Base-by-base conservation (phyloP, 2,113 vertebrate species). In the Apaloderma vittatum region DNA sequence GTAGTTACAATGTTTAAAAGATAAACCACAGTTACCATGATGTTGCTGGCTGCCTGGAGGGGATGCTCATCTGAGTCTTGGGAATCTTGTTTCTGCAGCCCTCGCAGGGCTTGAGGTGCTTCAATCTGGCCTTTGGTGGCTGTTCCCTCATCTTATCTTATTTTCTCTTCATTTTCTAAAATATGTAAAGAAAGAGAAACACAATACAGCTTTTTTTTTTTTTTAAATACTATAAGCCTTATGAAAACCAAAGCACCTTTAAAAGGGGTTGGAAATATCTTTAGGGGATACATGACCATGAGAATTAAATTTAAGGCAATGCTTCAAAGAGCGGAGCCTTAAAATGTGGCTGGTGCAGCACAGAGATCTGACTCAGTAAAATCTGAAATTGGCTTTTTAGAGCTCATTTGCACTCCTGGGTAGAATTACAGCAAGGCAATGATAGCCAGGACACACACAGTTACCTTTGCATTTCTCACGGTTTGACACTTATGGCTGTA, bases 401-500 rank as follows among this genome's bases (percentile, higher is more conserved):
- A 71, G 27, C 9, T 71, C 29, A 49, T 84, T 85, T 63, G 32
- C 52, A 34, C 24, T 22, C 46, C 77, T 72, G 26, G 34, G 16
- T 20, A 45, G 68, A 87, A 84, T 43, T 63, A 32, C 19, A 90
- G 43, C 1, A 5, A 71, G 52, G 49, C 32, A 55, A 5, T 5
- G 29, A 29, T n/a, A 78, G 34, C 23, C 2, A 4, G 52, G 54
- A 24, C 66, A 78, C 46, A 18, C 0, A 6, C 0, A 43, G 48
- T 54, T 67, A 71, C 48, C 26, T 75, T 48, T 43, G 19, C 22
- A 16, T 16, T 93, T 73, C 57, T 75, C 73, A 30, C 0, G 3
- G 66, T 66, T 62, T 46, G 58, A 34, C 4, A 20, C 37, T n/a
- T 57, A 61, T 0, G 0, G 1, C 66, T 82, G 23, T 48, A 75